Evolutionary conservation across 1,140 invertebrate species (phyloP), one percentile per base, ranked within the genome.

Genomic region (Babylonia areolata): DNA sequence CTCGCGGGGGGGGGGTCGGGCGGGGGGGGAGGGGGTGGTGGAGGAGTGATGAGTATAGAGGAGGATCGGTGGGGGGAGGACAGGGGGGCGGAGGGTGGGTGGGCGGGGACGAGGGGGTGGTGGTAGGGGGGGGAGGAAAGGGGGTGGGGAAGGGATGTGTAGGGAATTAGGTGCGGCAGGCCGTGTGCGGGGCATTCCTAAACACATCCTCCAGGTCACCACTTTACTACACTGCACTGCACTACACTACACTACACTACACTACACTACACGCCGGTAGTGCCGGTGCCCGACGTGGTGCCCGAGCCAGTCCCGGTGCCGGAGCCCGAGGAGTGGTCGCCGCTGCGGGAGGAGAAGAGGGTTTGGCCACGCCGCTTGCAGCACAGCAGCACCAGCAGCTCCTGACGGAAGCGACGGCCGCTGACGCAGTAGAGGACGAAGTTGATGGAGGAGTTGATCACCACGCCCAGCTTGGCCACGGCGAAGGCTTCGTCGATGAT

Each of bases 401-500:
- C 91, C 79, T 90, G 90, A 6, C 93, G 85, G 87, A 93, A 93
- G 11, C 88, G 88, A 46, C 86, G 86, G 11, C 91, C 92, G 42
- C 88, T 92, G 3, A 93, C n/a, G 77, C 91, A 93, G 84, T 93
- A 93, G 42, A 93, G 85, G 75, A 93, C 89, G 86, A 93, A 93
- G 80, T 93, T 93, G 64, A 92, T 91, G 20, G 92, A 92, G 37
- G 92, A 92, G 77, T 93, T 93, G 86, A 93, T 89, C 39, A 92
- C 87, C 28, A 91, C 86, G 1, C 91, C 91, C 11, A 89, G 87
- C 64, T 92, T 91, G 17, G 89, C 91, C 23, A 91, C 85, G 5
- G 91, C 86, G 58, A 90, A 92, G 0, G 91, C 90, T 58, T 91
- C 89, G 35, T 88, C 73, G 28, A 91, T 88, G 42, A 91, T 86